Base-by-base conservation (phyloP, 2,113 vertebrate genomes). In the Periophthalmodon schlosseri region DNA sequence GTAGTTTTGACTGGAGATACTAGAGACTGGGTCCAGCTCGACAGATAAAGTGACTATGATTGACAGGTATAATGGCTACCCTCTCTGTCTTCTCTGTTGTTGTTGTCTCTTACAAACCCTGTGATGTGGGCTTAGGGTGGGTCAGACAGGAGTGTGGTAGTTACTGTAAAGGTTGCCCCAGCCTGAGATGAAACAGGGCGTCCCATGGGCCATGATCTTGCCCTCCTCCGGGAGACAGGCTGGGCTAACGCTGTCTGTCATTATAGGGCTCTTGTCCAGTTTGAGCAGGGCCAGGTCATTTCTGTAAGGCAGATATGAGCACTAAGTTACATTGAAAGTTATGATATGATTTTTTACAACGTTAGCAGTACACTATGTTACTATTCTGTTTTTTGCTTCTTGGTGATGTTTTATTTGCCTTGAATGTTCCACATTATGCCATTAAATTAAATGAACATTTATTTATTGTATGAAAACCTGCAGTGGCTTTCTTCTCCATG, bases 91-190 rank as follows among this genome's bases (percentile, higher is more conserved):
- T 20, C 39, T 15, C 52, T 56, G 2, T 5, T 65, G 33, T 65
- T 39, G 23, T 20, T 65, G 18, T 39, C 9, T 12, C 11, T 10
- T 2, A 57, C 46, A n/a, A 63, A 24, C 20, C 34, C 61, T 46
- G 33, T n/a, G 68, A 28, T 4, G 54, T 36, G 50, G 5, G 23
- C 0, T 39, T 14, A 58, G 46, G 39, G n/a, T 5, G 69, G 6
- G 49, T 20, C 28, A 13, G 52, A 65, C 23, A 73, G 50, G 50
- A 75, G 12, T 28, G 56, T 13, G 44, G 64, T 23, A 57, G 44
- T 91, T 85, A 93, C 92, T 91, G 88, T 92, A 91, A 65, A 93
- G 90, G 80, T 91, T 89, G 2, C 91, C 92, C 93, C 92, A 94
- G 79, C 92, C 92, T 1, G 88, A 84, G 81, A 93, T 85, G 71